Percentiles rank a stretch among this genome's conserved stretches.
Evolutionary conservation across 2,888 invertebrate genomes (phyloP).

Genomic region (Caenorhabditis sp.): DNA sequence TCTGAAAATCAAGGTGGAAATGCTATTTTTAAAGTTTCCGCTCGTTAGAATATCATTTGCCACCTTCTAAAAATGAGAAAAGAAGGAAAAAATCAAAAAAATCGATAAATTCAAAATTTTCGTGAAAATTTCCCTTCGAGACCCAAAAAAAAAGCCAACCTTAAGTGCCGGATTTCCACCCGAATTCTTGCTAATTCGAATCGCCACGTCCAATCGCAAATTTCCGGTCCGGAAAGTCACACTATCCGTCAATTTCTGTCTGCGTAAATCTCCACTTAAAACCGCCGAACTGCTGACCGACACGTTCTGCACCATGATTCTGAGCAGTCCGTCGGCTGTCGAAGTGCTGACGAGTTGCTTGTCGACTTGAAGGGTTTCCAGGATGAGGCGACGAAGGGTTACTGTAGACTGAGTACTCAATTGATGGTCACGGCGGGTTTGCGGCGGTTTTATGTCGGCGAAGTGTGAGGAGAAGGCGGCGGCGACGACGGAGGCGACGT

Average conservation of each 20-base stretch:
- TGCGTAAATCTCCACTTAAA: constrained; percentile 45
- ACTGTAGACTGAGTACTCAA: constrained; percentile 38
- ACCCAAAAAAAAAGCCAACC: too few relatives aligned
- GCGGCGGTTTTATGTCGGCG: constrained; percentile 53
- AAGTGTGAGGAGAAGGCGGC: constrained; percentile 73
- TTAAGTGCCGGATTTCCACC: constrained; percentile 68
- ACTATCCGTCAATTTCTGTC: constrained; percentile 27
- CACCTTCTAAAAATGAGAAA: too few relatives aligned
- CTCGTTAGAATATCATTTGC: too few relatives aligned
- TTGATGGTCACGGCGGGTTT: constrained; percentile 28
- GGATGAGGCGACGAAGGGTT: constrained; percentile 28
- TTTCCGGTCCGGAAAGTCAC: constrained; percentile 44
- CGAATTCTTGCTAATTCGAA: constrained; percentile 56
- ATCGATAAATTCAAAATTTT: too few relatives aligned
- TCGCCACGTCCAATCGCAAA: constrained; percentile 33
- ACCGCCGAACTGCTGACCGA: constrained; percentile 51
- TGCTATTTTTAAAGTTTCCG: too few relatives aligned
- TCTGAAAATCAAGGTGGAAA: too few relatives aligned
- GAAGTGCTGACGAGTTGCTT: constrained; percentile 43
- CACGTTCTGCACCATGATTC: constrained; percentile 32
- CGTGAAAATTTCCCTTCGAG: too few relatives aligned
- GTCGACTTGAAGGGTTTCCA: constrained; percentile 53
- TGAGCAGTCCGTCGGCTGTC: constrained; percentile 34
- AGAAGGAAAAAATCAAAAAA: too few relatives aligned
- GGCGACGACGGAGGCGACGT: constrained; percentile 76